These are phyloP conservation scores for Lumbricus terrestris DNA, from an alignment of 2,888 invertebrate genomes.

Conservation along the genomic window DNA sequence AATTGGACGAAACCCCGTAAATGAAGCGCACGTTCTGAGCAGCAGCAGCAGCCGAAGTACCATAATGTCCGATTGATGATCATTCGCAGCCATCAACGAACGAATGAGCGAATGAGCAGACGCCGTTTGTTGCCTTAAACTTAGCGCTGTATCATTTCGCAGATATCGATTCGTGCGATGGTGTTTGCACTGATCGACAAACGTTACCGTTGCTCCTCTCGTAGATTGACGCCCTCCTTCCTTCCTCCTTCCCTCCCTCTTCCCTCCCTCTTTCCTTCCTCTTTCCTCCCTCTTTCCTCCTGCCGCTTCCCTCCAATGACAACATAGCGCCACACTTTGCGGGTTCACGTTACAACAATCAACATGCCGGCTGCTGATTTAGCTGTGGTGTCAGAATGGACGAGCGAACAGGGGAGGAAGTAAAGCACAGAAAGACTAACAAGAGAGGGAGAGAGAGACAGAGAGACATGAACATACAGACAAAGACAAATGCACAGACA, in stretches of 20 bases:
- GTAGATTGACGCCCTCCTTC: not conserved
- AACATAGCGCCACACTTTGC: not conserved
- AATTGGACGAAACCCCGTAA: not conserved
- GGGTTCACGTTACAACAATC: not conserved
- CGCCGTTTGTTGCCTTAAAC: not conserved
- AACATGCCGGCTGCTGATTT: not conserved
- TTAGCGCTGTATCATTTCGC: not conserved
- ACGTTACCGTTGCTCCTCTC: not conserved
- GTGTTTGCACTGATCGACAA: not conserved
- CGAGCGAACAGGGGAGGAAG: not conserved
- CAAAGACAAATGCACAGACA: not conserved
- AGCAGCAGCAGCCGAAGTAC: not conserved
- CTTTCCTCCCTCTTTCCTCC: too few species aligned
- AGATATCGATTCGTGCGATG: not conserved
- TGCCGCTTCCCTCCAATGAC: not conserved
- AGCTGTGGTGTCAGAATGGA: not conserved
- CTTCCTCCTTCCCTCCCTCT: not conserved
- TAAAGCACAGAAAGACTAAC: slow-evolving; percentile 3
- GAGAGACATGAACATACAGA: not conserved
- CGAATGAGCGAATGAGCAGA: not conserved
- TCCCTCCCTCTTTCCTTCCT: not conserved
- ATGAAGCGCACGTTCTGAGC: not conserved
- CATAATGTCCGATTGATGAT: not conserved
- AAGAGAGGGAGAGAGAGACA: too few species aligned
- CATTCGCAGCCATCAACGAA: not conserved